Evolutionary conservation across 2,888 invertebrate genomes (phyloP), one percentile per base, ranked within the genome.

Genomic region (Hylaea fasciaria): DNA sequence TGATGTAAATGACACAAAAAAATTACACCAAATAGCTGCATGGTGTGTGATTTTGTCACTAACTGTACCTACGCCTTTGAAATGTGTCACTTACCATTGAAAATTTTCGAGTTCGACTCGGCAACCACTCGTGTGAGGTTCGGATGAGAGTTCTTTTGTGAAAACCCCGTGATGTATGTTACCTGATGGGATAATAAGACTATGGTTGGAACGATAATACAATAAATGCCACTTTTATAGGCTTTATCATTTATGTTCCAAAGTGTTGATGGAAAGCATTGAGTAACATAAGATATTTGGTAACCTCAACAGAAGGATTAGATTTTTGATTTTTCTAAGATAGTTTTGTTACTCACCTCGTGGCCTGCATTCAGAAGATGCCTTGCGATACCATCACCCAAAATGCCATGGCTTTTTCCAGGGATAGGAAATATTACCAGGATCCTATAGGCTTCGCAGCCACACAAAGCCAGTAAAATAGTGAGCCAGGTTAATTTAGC

Each of bases 301-400:
- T 22, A n/a, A n/a, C n/a, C n/a, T n/a, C n/a, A n/a, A n/a, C n/a
- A n/a, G n/a, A n/a, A n/a, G n/a, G n/a, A n/a, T n/a, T n/a, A 22
- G 3, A 22, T 17, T 17, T n/a, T 41, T 14, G 17, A 9, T 22
- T 17, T 11, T 55, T 4, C 14, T 40, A 5, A 40, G 40, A 40
- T 12, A n/a, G 9, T 40, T 13, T 13, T 40, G 5, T 40, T 40
- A 5, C 13, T 22, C 44, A 86, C 85, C 76, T 85, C 81, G 66
- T 86, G 84, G n/a, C 84, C 85, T 43, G 76, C 84, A n/a, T 75
- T 68, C 0, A 83, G 58, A 4, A 86, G 61, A 54, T 74, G 71
- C 39, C 71, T 78, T 0, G 80, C 72, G 40, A 77, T 57, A 2
- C 72, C 81, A 44, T 82, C 77, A 7, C 83, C 86, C 7, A 86